A percentile compares a stretch with the other conserved stretches of the same genome.
Conservation (phyloP, 2,113 vertebrate species). For the Gorsachius goisagi region DNA sequence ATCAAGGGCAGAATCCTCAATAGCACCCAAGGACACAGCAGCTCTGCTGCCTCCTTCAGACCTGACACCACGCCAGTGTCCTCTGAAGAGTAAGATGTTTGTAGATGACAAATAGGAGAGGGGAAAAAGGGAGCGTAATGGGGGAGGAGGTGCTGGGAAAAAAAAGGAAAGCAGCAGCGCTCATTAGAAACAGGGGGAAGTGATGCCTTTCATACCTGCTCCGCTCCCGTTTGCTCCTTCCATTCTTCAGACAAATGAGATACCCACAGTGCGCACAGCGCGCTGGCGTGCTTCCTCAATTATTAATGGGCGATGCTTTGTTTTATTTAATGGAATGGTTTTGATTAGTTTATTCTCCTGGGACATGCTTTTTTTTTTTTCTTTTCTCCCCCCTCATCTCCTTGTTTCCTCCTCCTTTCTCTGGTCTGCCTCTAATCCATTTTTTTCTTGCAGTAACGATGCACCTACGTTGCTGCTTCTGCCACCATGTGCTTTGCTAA, state of each 20-base stretch:
- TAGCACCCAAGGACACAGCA: neutral
- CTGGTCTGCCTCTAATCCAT: neutral
- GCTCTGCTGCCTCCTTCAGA: neutral
- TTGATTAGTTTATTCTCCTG: constrained; percentile 27
- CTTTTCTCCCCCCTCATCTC: neutral
- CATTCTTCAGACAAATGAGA: constrained; percentile 36
- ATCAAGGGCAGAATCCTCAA: neutral
- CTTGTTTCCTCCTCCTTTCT: neutral
- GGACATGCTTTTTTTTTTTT: neutral
- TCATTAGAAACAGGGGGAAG: constrained; percentile 41
- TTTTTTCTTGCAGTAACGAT: neutral
- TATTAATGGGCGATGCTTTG: constrained; percentile 56
- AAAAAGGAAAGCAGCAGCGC: neutral
- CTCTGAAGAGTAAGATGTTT: neutral
- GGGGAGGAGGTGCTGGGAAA: neutral
- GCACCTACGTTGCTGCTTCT: neutral
- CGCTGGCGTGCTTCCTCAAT: neutral
- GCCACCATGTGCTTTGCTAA: neutral
- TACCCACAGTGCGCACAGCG: neutral
- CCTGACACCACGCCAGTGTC: neutral
- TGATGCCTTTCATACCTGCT: constrained; percentile 1
- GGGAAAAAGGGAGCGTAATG: neutral
- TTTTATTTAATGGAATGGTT: constrained; percentile 50
- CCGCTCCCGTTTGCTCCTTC: constrained; percentile 1
- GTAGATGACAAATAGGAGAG: constrained; percentile 27